Evolutionary conservation across 2,113 vertebrate genomes (phyloP), one percentile per base, ranked within the genome.

Genomic region (Corvus hawaiiensis): DNA sequence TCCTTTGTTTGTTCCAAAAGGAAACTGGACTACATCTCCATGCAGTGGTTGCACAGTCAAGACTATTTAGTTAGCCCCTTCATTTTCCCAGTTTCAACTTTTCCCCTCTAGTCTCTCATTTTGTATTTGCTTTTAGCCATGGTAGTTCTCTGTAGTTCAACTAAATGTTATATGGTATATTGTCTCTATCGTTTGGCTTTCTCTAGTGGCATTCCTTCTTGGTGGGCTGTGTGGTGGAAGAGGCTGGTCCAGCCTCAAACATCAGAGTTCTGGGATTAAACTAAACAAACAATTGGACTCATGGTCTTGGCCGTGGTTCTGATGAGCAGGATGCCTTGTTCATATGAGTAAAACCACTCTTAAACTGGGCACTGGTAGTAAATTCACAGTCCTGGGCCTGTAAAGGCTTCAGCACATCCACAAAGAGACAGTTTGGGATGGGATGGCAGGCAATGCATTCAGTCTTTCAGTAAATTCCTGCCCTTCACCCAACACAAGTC

Each of bases 111-210:
- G 89, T 96, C 67, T 92, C 68, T 94, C 90, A 84, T 95, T 92
- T 84, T 94, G 79, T 95, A 85, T 91, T 97, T 97, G 94, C 95
- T 93, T 97, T 94, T 94, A 90, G 90, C 81, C 95, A 95, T 86
- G 51, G 88, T 63, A 93, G 83, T 30, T 96, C 82, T 92, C 52
- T 39, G 84, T 95, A 94, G 95, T 94, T 96, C 80, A 96, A 95
- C 73, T 97, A 86, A 96, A 81, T 94, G 96, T 97, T 96, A 64
- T 90, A 83, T 89, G 94, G 94, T 92, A 96, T 96, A 87, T 72
- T 62, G 93, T 97, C 94, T 97, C 83, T 92, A 77, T 64, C 0
- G 61, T 96, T 97, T 76, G 83, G 93, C 84, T 96, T 93, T 84
- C 82, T 94, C 74, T 93, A 92, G 93, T 94, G 86, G 75, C 1